Base-by-base conservation (phyloP, 2,797 vertebrate species). In the Petrocephalus sullivani region DNA sequence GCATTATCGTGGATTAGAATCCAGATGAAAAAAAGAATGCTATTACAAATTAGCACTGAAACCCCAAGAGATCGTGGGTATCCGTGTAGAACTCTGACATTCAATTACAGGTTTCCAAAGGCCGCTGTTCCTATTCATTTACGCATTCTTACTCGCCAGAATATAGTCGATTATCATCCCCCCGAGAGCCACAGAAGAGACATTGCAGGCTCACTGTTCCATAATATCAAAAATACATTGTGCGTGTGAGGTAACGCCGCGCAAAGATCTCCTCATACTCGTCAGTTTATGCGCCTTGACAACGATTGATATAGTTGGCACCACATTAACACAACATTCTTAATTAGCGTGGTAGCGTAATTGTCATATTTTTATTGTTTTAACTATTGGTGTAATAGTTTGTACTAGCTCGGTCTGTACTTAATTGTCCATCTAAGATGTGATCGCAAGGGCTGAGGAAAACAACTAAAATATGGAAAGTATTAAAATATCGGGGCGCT, bases 1-100 rank as follows among this genome's bases (percentile, higher is more conserved):
- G 95, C 95, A 96, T 96, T 96, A 93, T 95, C 93, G 93, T 91
- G 94, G 93, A 95, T 96, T 95, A 95, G 94, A 94, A 93, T 91
- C 91, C 93, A 90, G 94, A 93, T 94, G 94, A 95, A 90, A 90
- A 86, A 91, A 91, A 95, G 94, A 93, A 94, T 94, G 95, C 95
- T 96, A 93, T 94, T 94, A 95, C 94, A 96, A 96, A 96, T 96
- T 95, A 95, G 94, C 93, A 95, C 94, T 92, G 93, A 94, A 95
- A 94, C 94, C 93, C 93, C 94, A 91, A 93, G 94, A 93, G 94
- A 95, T 91, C 93, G 92, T 92, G 93, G 93, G 93, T 92, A 94
- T 94, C 92, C 91, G 88, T 91, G 91, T 90, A 91, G 89, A 91
- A 91, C 94, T 92, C 94, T 95, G 95, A 94, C 94, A 95, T 96